Base-by-base conservation (phyloP, 1,140 invertebrate species). In the Drosophila kikkawai region DNA sequence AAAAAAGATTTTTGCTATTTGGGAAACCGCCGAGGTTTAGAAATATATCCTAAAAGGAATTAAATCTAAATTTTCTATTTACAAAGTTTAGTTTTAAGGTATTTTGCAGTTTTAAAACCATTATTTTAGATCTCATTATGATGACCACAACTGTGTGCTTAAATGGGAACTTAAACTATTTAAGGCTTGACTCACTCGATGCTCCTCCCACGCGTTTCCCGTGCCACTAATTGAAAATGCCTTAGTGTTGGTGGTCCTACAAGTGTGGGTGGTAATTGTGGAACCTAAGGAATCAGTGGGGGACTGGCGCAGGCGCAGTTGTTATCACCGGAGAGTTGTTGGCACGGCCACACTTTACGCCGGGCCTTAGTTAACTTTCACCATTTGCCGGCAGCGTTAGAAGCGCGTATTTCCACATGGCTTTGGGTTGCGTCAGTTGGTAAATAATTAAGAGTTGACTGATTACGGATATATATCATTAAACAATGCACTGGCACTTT, bases 301-400 rank as follows among this genome's bases (percentile, higher is more conserved):
- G 39, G 63, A 5, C 41, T 45, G 44, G 36, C 73, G 74, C 74
- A 75, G 47, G 71, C 74, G 74, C 61, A 45, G 11, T 57, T 26
- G n/a, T 44, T 51, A 22, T 39, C 60, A 64, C 36, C 22, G 39
- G 44, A 45, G 11, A 34, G 50, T 66, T 45, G 17, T 59, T 44
- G 47, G 50, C 42, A 50, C 51, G 39, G 59, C 41, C 53, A 41
- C 22, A 44, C 39, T 45, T 39, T 74, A 11, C 17, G 45, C 44
- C 29, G 47, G 22, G 41, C 47, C 57, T 74, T 22, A 58, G 74
- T 75, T 66, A 75, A 65, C 74, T 75, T 36, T 76, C 39, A 39
- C 36, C 53, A 34, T 76, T 76, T 65, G 53, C 74, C 74, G 74
- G 71, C 36, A 44, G 47, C 42, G 48, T 68, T 70, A 47, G 64